phyloP scores from a whole-genome alignment of 1,140 invertebrate species.

The Achroia grisella region DNA sequence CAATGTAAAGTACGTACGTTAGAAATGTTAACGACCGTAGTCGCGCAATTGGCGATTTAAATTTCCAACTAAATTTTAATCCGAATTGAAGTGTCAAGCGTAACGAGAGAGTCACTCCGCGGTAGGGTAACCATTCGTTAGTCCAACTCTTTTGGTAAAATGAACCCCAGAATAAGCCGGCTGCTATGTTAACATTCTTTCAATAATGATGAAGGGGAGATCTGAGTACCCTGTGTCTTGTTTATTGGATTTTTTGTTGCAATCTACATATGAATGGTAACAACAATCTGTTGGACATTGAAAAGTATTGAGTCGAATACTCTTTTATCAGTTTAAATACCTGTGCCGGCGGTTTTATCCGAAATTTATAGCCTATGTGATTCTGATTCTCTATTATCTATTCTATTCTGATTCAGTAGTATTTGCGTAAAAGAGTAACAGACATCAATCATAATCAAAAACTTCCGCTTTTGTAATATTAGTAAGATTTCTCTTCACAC shows the following conservation, averaged over 20 bases:
- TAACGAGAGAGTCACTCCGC: conserved; percentile 46
- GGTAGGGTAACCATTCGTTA: conserved; percentile 64
- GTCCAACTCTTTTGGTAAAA: conserved; percentile 71
- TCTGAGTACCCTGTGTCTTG: conserved; percentile 57
- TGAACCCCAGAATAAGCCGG: conserved; percentile 62
- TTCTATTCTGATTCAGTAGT: no score
- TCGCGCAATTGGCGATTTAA: conserved; percentile 23
- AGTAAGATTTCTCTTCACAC: no score
- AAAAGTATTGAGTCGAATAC: conserved; percentile 33
- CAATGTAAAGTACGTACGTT: no score
- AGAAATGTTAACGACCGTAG: no score
- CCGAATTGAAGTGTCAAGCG: conserved; percentile 64
- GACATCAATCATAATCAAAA: no score
- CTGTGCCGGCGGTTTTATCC: no score
- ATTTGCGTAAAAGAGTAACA: no score
- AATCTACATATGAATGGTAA: conserved; percentile 70
- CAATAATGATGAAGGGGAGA: conserved; percentile 66
- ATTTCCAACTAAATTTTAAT: conserved; percentile 57
- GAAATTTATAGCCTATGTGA: no score
- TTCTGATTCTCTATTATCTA: no score
- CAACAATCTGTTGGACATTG: conserved; percentile 52
- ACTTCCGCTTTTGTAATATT: no score
- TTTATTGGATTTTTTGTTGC: conserved; percentile 73
- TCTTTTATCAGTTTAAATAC: no score
- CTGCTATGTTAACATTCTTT: conserved; percentile 69